A percentile compares a stretch with the other conserved stretches of the same genome.
phyloP scores from a whole-genome alignment of 2,888 invertebrate genomes.

The Sminthurides aquaticus region DNA sequence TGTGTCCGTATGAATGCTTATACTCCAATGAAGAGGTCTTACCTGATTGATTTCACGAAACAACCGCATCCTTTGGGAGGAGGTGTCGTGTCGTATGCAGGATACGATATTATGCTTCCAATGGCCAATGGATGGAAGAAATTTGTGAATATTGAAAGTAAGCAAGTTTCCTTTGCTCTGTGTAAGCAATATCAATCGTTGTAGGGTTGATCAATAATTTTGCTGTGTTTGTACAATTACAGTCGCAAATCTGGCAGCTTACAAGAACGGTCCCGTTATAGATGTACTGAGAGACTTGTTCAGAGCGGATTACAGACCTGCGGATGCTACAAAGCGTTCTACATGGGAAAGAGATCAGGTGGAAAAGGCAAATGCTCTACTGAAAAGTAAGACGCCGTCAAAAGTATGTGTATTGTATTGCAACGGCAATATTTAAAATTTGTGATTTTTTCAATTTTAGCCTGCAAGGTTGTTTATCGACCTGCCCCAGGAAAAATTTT shows the following conservation, averaged over 20 bases:
- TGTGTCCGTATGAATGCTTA: constrained; percentile 12
- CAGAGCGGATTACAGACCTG: neutral
- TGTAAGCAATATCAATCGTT: too few relatives aligned
- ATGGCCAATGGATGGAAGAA: constrained; percentile 26
- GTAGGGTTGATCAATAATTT: too few relatives aligned
- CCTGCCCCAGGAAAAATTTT: constrained; percentile 6
- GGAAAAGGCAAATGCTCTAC: neutral
- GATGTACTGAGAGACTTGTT: constrained; percentile 11
- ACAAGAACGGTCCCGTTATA: constrained; percentile 10
- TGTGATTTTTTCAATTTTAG: too few relatives aligned
- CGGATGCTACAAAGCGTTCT: neutral
- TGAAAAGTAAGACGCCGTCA: constrained; percentile 1
- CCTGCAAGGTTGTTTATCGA: constrained; percentile 12
- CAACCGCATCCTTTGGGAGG: constrained; percentile 16
- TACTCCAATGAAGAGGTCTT: constrained; percentile 19
- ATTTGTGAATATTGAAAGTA: constrained; percentile 26
- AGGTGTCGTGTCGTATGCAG: constrained; percentile 19
- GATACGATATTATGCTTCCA: constrained; percentile 20
- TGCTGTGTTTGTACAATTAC: too few relatives aligned
- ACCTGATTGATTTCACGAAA: constrained; percentile 17
- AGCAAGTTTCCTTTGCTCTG: too few relatives aligned
- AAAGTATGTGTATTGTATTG: too few relatives aligned
- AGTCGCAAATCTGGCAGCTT: constrained; percentile 17
- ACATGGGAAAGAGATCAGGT: constrained; percentile 5
- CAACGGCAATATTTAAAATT: too few relatives aligned